Base-by-base conservation (phyloP, 2,888 invertebrate genomes). In the Cinara cedri region DNA sequence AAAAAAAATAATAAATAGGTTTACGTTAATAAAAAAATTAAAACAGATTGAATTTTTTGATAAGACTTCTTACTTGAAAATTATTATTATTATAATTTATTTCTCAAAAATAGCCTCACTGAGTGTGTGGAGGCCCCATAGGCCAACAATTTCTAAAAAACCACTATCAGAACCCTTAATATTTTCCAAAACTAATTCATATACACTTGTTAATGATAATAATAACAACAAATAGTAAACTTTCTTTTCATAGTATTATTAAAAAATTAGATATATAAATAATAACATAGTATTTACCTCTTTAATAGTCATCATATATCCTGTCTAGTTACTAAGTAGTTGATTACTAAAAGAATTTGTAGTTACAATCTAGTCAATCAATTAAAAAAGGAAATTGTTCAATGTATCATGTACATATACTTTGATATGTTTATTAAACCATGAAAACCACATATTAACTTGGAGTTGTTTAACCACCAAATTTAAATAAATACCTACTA, bases 361-460 rank as follows among this genome's bases (percentile, higher is more conserved):
- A 34, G n/a, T 24, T 21, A n/a, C 10, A 63, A 54, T 49, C 19
- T 13, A 49, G 49, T 46, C 19, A 21, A 63, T 60, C 60, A 26
- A 9, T 49, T 16, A 8, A 21, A 76, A 75, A 66, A 42, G 24
- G 49, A 76, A 76, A 66, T 76, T 76, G 2, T 51, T 66, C 26
- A 21, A 16, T 55, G 21, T 46, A 24, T 8, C 16, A 42, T 57
- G 34, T 21, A 55, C 26, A 24, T 19, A 44, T 24, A 60, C 44
- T 24, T 3, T 34, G n/a, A n/a, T 60, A 66, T 55, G n/a, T 72
- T 62, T 26, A 72, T 55, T 44, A 24, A 66, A 66, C 65, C 75
- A 14, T 55, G 66, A 65, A 72, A 75, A 54, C 65, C 75, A 75
- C 65, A 75, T 19, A 70, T 34, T 34, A 19, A 6, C 54, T 54